Evolutionary conservation across 2,113 vertebrate genomes (phyloP), one percentile per base, ranked within the genome.

Genomic region (Malurus melanocephalus): DNA sequence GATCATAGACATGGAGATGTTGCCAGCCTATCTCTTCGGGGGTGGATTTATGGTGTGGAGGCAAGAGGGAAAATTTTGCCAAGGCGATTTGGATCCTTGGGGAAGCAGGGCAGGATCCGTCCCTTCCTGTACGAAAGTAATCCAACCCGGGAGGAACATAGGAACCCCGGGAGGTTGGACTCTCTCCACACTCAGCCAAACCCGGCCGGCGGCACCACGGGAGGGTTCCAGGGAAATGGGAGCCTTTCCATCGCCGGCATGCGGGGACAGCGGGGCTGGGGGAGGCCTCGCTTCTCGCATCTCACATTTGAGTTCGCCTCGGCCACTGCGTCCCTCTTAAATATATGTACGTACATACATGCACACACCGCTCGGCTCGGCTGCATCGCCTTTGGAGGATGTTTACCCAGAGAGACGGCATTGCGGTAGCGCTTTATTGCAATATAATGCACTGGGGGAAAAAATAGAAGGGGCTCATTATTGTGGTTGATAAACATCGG

Each of bases 401-500:
- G 35, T 78, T 93, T 83, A 66, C n/a, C 55, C 59, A 23, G 68
- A 68, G 66, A 84, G n/a, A 65, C 30, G 14, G 71, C 60, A 6
- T 24, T 69, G 45, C 62, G 2, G 71, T 40, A 73, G 80, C 43
- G 4, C 45, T 93, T 88, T 55, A 66, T 85, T 88, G 74, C 71
- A 13, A 32, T 48, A 55, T 85, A 90, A 94, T 66, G 40, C 78
- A 42, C 83, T 59, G 48, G 22, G n/a, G 43, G 49, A 10, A 43
- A 56, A 76, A 91, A 93, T 84, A 91, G 92, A 93, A 94, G 90
- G 90, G 56, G 67, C 59, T 95, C 40, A 82, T 93, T 96, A 88
- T 53, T 80, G 78, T 77, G 86, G 66, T 93, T 93, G 88, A 94
- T 93, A 94, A 94, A 96, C 92, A 93, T 55, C 69, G 86, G 80